Evolutionary conservation across 2,113 vertebrate genomes (phyloP).

Genomic region (Elaphurus davidianus): DNA sequence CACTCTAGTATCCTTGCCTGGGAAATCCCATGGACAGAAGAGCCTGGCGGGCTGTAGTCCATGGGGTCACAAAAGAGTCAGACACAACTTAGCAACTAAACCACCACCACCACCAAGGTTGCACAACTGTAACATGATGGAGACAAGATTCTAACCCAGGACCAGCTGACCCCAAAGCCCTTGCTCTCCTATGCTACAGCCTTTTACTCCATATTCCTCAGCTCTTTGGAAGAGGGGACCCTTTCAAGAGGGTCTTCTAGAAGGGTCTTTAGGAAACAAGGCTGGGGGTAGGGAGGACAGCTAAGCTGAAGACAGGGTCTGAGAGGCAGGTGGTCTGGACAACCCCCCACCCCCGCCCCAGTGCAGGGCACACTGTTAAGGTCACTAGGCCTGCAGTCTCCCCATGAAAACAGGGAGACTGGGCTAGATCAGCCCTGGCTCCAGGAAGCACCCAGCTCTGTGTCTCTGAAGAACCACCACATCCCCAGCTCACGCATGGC

Average conservation of each 20-base stretch:
- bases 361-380: neutral
- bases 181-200: neutral
- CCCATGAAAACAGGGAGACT: neutral
- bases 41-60: neutral
- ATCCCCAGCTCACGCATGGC: neutral
- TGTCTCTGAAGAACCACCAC: neutral
- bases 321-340: neutral
- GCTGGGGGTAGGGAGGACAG: neutral
- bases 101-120: neutral
- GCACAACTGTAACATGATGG: neutral
- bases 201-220: neutral
- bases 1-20: neutral
- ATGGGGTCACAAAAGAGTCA: neutral
- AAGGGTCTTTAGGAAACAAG: neutral
- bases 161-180: neutral
- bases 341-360: rapidly evolving
- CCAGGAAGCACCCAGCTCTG: neutral
- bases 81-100: neutral
- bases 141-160: neutral
- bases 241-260: neutral
- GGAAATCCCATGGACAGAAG: neutral
- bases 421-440: neutral
- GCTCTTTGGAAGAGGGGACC: neutral
- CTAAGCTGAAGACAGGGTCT: neutral
- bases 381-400: neutral